These are phyloP conservation scores for Azemiops feae DNA, from an alignment of 2,113 vertebrate genomes.

Conservation along the genomic window DNA sequence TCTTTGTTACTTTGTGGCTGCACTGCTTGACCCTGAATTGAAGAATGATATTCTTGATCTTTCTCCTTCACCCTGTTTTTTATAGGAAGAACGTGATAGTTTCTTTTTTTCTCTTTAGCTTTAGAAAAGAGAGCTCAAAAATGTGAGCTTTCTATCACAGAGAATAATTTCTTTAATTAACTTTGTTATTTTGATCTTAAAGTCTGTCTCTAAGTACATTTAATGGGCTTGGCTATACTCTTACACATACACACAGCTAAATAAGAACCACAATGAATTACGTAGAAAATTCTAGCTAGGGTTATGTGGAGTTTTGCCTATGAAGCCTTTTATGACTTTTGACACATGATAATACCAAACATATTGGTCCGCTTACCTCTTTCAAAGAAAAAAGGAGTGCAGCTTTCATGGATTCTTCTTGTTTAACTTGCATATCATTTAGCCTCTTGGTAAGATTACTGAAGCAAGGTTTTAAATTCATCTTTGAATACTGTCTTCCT, in stretches of 20 bases:
- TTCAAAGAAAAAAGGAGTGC: slow-evolving; percentile 75
- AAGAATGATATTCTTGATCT: neutral
- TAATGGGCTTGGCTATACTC: neutral
- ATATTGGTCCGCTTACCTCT: slow-evolving; percentile 69
- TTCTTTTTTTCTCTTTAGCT: neutral
- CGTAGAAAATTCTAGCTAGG: neutral
- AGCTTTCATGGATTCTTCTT: slow-evolving; percentile 75
- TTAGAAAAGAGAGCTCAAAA: neutral
- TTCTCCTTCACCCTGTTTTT: neutral
- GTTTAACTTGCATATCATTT: slow-evolving; percentile 75
- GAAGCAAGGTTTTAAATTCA: slow-evolving; percentile 84
- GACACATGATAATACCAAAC: neutral
- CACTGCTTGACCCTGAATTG: neutral
- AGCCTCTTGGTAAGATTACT: slow-evolving; percentile 74
- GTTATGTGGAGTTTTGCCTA: neutral
- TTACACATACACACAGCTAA: neutral
- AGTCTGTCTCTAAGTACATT: neutral
- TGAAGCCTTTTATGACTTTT: neutral
- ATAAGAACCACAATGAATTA: neutral
- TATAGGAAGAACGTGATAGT: neutral
- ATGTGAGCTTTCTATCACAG: neutral
- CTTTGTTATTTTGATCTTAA: neutral
- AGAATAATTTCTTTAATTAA: neutral
- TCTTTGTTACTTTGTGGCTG: too few relatives aligned
- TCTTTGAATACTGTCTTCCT: slow-evolving; percentile 73